Percentiles rank a stretch among this genome's conserved stretches.
Conservation (phyloP, 2,888 invertebrate species). For the Megamerina dolium region DNA sequence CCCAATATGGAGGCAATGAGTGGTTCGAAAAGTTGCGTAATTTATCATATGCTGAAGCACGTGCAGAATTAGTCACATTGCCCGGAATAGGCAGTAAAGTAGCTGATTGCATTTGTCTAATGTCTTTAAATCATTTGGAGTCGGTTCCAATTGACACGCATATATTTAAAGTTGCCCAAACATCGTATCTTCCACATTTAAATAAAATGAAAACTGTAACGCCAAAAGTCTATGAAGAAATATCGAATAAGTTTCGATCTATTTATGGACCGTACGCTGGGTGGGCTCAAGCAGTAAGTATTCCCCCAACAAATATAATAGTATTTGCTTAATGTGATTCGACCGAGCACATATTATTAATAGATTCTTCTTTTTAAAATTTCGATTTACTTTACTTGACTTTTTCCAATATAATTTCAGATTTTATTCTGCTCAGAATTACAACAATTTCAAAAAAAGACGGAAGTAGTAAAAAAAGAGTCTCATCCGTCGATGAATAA, state of each 20-base stretch:
- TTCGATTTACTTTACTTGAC: too few relatives aligned
- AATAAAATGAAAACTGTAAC: constrained; percentile 67
- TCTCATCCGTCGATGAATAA: constrained; percentile 5
- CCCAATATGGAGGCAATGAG: constrained; percentile 59
- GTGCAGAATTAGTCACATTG: constrained; percentile 65
- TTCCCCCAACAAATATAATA: constrained; percentile 4
- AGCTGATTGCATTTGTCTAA: constrained; percentile 94
- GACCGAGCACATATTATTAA: too few relatives aligned
- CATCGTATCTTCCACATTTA: constrained; percentile 73
- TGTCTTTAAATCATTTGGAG: constrained; percentile 85
- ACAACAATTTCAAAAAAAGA: constrained; percentile 57
- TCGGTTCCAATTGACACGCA: constrained; percentile 96
- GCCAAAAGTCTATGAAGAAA: constrained; percentile 76
- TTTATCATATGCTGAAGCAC: constrained; percentile 67
- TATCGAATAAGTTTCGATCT: constrained; percentile 71
- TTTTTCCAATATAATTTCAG: constrained; percentile 55
- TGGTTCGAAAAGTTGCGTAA: constrained; percentile 69
- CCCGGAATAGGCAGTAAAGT: constrained; percentile 95
- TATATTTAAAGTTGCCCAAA: constrained; percentile 82
- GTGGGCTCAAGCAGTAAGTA: constrained; percentile 87
- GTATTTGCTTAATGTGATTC: not conserved
- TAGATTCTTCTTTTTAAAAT: too few relatives aligned
- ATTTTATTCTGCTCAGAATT: constrained; percentile 76
- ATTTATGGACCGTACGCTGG: constrained; percentile 84
- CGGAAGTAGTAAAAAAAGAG: constrained; percentile 8